Base-by-base conservation (phyloP, 2,113 vertebrate genomes). In the Planiliza haematocheilus region DNA sequence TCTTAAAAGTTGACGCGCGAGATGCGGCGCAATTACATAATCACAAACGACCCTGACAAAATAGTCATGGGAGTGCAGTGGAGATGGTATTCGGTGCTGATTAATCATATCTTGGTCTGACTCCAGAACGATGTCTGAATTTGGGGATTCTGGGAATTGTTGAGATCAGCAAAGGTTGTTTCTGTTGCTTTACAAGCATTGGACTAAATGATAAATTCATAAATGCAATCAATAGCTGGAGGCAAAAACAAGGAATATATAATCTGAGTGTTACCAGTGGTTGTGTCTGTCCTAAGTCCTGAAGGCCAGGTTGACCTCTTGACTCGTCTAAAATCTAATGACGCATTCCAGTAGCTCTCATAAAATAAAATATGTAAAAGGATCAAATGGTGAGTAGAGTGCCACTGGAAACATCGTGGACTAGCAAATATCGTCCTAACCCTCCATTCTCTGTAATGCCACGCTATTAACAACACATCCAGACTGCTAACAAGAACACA, bases 41-140 rank as follows among this genome's bases (percentile, higher is more conserved):
- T 85, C 83, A 86, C 77, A 83, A 86, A 77, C 63, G 82, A 80
- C 83, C 83, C 81, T 70, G 74, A 72, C 71, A 83, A 72, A 87
- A 68, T 57, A 70, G 71, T 84, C 68, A 79, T 60, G 71, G 83
- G 52, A 81, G 65, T 38, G 64, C 52, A 57, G 8, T 21, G 58
- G 61, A 59, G 77, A 84, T 49, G 46, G 56, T 65, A 41, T 71
- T 86, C 83, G 79, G 81, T 79, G 62, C 48, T 82, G 87, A 82
- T 87, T 88, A 82, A 86, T 84, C 55, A 50, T 21, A 10, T 16
- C 53, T 46, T 55, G 53, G 60, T 77, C 18, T 52, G 11, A 58
- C 14, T 63, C 46, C 21, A 12, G 51, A 67, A 61, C 48, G 37
- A 59, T 49, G 21, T 10, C 24, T 18, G 41, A 30, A 39, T 58